Evolutionary conservation across 2,797 vertebrate species (phyloP), one percentile per base, ranked within the genome.

Genomic region (Tachyglossus aculeatus): DNA sequence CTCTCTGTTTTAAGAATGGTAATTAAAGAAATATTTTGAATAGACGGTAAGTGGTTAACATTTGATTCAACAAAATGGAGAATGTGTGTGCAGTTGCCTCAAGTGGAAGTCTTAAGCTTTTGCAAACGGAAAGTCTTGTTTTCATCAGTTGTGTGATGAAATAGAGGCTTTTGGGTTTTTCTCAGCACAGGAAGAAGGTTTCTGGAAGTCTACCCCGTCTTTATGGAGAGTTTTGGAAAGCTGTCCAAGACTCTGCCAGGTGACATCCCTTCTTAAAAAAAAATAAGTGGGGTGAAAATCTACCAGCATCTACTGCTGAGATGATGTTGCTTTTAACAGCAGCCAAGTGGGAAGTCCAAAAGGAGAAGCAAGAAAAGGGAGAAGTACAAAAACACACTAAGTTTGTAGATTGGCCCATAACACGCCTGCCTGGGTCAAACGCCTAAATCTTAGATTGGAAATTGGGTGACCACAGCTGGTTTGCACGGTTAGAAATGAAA

Each of bases 141-240:
- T 85, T 73, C 71, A 61, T 84, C 60, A 45, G 32, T 76, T 43
- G 4, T 12, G 27, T 38, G 69, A 80, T 74, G 66, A 80, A 80
- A 83, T 68, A 0, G 32, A 25, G 8, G 1, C 54, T 7, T 50
- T 75, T 78, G 70, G 63, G 25, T 50, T 79, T n/a, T 22, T 81
- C 53, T 37, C 31, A 78, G 56, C 48, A 47, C 25, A 48, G 75
- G n/a, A 57, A 37, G 40, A 45, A 53, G 2, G 36, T 18, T 47
- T 16, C 24, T 47, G 22, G 22, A 47, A 15, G 70, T 44, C 64
- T 29, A 24, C 13, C 59, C 52, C 47, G 4, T 51, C 51, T n/a
- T 24, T 27, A 51, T 37, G 24, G 19, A 43, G 18, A 58, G 22
- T 55, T 58, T 56, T 69, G 41, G 47, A 60, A 71, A 64, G 33